These are phyloP conservation scores for Allygus modestus DNA, from an alignment of 2,888 invertebrate genomes.

Conservation along the genomic window DNA sequence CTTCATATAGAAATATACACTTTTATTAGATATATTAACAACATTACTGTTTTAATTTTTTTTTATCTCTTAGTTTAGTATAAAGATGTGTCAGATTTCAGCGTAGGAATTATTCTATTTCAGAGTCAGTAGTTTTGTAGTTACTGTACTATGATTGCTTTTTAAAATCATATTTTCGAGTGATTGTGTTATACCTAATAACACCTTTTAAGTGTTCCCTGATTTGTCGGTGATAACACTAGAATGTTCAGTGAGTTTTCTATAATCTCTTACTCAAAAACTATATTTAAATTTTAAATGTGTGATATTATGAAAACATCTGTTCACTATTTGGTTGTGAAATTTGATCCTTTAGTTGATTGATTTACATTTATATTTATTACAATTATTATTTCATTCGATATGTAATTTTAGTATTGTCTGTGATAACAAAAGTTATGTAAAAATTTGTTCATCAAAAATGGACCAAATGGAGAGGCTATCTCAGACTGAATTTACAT, in stretches of 20 bases:
- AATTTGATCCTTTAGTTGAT: background rate
- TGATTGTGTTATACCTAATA: background rate
- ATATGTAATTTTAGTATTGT: slow-evolving; percentile 24
- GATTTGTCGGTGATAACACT: background rate
- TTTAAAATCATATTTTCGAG: background rate
- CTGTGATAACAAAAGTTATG: slow-evolving; percentile 20
- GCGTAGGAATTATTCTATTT: background rate
- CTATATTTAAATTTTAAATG: background rate
- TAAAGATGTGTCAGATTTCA: background rate
- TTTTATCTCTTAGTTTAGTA: background rate
- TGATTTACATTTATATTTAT: background rate
- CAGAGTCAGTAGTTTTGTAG: background rate
- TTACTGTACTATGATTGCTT: slow-evolving; percentile 1
- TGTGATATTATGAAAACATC: background rate
- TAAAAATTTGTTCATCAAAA: slow-evolving; percentile 23
- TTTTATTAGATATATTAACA: no score
- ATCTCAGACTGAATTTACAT: slow-evolving; percentile 42
- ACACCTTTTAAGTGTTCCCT: background rate
- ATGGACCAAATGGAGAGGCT: slow-evolving; percentile 51
- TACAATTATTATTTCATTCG: background rate
- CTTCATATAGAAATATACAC: no score
- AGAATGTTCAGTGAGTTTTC: background rate
- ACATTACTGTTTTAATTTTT: no score
- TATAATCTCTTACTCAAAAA: background rate
- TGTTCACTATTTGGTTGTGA: slow-evolving; percentile 35